Base-by-base conservation (phyloP, 2,888 invertebrate genomes). In the Leucophenga montana region DNA sequence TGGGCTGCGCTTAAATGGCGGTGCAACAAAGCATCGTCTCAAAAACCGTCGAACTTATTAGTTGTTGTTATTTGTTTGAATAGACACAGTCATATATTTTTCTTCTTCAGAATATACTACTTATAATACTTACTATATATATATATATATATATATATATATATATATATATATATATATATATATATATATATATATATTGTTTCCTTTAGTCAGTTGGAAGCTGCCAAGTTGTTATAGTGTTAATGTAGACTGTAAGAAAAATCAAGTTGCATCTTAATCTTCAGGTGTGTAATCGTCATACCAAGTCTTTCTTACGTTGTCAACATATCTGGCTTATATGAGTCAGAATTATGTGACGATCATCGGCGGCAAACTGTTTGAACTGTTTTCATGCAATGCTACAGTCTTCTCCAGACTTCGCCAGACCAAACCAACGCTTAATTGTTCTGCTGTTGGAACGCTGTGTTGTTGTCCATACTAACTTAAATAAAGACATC, bases 251-350 rank as follows among this genome's bases (percentile, higher is more conserved):
- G 46, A 48, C 22, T 22, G 50, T 50, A 27, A 46, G 27, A 57
- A 74, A 74, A 84, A 80, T 85, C 57, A 86, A 84, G 83, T 82
- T 71, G 83, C 9, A 22, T 76, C 82, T 85, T 88, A 87, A 87
- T 87, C 86, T 85, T 85, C 80, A 82, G 79, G 79, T 84, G 83
- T 79, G 78, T 80, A 78, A 83, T 61, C 31, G 16, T 57, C 14
- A 50, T 20, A 46, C 46, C 27, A 6, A 66, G 48, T 69, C 62
- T 86, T 87, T 86, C 85, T 84, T 85, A 74, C 79, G 84, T 88
- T 88, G 88, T 87, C 88, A 88, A 88, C 88, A 86, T 85, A 85
- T 83, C 85, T 82, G 85, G 83, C 83, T 85, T 82, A 85, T 82
- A 80, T 84, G 84, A 78, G 78, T 83, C 83, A 79, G 82, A 82